These are phyloP conservation scores for Nyctibius bracteatus DNA, from an alignment of 2,113 vertebrate genomes.

Conservation along the genomic window DNA sequence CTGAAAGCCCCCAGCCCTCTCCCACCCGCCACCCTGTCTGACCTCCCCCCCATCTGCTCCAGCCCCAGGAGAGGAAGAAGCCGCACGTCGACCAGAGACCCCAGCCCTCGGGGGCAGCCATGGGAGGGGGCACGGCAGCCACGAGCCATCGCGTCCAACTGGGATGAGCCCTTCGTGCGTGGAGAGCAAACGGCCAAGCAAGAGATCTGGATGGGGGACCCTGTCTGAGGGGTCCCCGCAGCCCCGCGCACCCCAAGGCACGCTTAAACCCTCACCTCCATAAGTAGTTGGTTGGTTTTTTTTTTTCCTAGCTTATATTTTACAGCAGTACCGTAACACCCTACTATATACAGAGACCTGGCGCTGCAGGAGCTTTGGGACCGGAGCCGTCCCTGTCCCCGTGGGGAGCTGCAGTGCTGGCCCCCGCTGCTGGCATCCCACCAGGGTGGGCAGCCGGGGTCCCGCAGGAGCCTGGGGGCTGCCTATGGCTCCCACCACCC, in stretches of 20 bases:
- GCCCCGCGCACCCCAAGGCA: neutral
- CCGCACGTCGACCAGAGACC: rapidly evolving
- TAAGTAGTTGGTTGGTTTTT: neutral
- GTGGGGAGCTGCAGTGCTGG: neutral
- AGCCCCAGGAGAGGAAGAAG: neutral
- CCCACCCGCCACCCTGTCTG: neutral
- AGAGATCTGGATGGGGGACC: neutral
- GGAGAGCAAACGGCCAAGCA: too few species aligned
- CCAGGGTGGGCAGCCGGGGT: rapidly evolving
- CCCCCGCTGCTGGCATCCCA: neutral
- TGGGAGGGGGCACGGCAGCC: neutral
- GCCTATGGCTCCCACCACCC: rapidly evolving
- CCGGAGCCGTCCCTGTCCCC: rapidly evolving
- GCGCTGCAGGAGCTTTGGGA: neutral
- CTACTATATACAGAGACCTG: neutral
- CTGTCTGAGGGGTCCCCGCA: neutral
- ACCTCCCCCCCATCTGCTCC: neutral
- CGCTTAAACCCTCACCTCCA: neutral
- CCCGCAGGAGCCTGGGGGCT: neutral
- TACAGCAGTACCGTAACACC: constrained; percentile 40
- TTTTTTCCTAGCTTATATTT: neutral
- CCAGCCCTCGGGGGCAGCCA: rapidly evolving
- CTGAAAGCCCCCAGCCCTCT: neutral
- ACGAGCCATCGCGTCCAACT: rapidly evolving
- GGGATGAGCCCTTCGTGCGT: neutral